Base-by-base conservation (phyloP, 2,113 vertebrate species). In the Dermatemys mawii region DNA sequence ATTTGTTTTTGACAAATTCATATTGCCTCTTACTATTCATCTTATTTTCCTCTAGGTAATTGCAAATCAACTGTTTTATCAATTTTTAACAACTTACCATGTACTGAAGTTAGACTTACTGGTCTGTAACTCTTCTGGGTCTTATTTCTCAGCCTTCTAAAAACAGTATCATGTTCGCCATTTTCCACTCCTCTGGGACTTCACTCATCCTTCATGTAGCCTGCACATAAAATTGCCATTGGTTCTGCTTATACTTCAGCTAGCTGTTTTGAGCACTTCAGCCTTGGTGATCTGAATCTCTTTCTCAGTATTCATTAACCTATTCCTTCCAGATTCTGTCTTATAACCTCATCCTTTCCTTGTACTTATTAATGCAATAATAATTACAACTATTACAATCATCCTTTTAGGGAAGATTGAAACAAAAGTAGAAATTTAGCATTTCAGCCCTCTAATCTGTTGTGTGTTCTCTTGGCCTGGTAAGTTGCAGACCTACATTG, bases 321-420 rank as follows among this genome's bases (percentile, higher is more conserved):
- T 81, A 81, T 89, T 93, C 54, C 85, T 81, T 96, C 80, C 91
- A 84, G 84, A 92, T 76, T 86, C 46, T 73, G 12, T 53, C 51
- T 85, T 83, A 81, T 24, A 54, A 94, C 51, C 83, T 83, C 86
- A 73, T 22, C 81, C 13, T 60, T n/a, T 79, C 63, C 49, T 91
- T 92, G 83, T 89, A 93, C 49, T 91, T 76, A 83, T 57, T 85
- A 87, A 24, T 60, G n/a, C 44, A 81, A 27, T 88, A 86, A 11
- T 48, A 44, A 87, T 35, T 22, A n/a, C n/a, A n/a, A n/a, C 55
- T 89, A 27, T 70, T 78, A 51, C 86, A 83, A 75, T 87, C 84
- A 94, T 95, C 87, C 94, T 95, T 87, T 95, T 19, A 63, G 46
- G 17, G 60, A 95, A 96, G 86, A 80, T 53, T 81, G 50, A 32